Base-by-base conservation (phyloP, 2,797 vertebrate genomes). In the Danionella dracula region DNA sequence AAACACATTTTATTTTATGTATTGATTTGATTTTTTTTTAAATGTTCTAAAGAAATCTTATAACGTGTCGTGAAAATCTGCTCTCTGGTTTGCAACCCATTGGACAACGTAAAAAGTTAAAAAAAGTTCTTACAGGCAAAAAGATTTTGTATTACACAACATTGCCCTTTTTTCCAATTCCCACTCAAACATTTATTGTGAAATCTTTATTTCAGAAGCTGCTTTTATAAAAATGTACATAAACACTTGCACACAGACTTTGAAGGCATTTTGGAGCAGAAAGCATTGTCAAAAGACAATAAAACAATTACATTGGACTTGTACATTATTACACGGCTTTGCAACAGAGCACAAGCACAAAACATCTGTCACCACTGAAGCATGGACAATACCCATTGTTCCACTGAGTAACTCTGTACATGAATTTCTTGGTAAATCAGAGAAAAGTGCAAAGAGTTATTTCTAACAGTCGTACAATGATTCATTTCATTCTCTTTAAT, bases 181-280 rank as follows among this genome's bases (percentile, higher is more conserved):
- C 29, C 12, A 44, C 27, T 5, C 20, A 46, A 65, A 60, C 17
- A 35, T 55, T 34, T 35, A 58, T 40, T 48, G 17, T 35, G 46
- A 59, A 63, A 54, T 0, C 34, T 73, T 76, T 73, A 76, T 76
- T 76, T 55, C 38, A n/a, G 21, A 69, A 21, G 17, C 9, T 19
- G 56, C 58, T 55, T 56, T 53, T 64, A 62, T 38, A 59, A 64
- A 62, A 35, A 5, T 13, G 4, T 59, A 51, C 48, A 57, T 12
- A 62, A 69, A 72, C 50, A 44, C 10, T 34, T n/a, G 29, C 61
- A 72, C 68, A 67, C 34, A 57, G 46, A 66, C 40, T 17, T 69
- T 62, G 1, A 57, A 23, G 37, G 12, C 21, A 37, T 34, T 57
- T 60, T 29, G 34, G 13, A 45, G n/a, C 40, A 51, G n/a, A 29